Base-by-base conservation (phyloP, 1,140 invertebrate species). In the Neodiprion pinetum region DNA sequence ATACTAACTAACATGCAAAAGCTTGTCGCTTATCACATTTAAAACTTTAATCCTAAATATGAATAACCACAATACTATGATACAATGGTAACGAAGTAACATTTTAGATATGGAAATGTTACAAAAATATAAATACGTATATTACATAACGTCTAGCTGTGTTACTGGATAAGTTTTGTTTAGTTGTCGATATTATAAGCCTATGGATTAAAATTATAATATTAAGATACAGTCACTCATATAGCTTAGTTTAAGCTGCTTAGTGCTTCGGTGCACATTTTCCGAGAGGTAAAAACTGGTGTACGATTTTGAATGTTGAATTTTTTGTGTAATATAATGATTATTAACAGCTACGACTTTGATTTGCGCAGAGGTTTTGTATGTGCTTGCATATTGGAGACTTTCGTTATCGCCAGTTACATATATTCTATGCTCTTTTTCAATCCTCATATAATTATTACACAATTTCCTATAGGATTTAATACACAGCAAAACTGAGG, bases 211-310 rank as follows among this genome's bases (percentile, higher is more conserved):
- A 61, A 61, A 61, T 61, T 61, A 61, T 61, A 61, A 61, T 61
- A 61, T 61, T 61, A 61, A 12, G 53, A 61, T 61, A 61, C 53
- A 61, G 53, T 61, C 53, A 61, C 53, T 61, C 53, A 78, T 76
- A 76, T 80, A 80, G 80, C 80, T 80, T 80, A 75, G 71, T 61
- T 61, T 80, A 80, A 80, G 78, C 76, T 80, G 80, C 80, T 80
- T 80, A 80, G 77, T 74, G 80, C 76, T 75, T 80, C 78, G 79
- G 80, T 80, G 76, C 76, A 61, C 53, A 17, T 61, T 61, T 61
- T 17, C 53, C 53, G 53, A 14, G 5, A 5, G 53, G 11, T 5
- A 17, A 61, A 17, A 61, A 61, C 53, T 14, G n/a, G 53, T 61
- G 53, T 61, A 61, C 53, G 53, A 61, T 61, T 61, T 61, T 61